A percentile compares a stretch with the other conserved stretches of the same genome.
Conservation (phyloP, 1,140 invertebrate species). For the Temnothorax longispinosus region DNA sequence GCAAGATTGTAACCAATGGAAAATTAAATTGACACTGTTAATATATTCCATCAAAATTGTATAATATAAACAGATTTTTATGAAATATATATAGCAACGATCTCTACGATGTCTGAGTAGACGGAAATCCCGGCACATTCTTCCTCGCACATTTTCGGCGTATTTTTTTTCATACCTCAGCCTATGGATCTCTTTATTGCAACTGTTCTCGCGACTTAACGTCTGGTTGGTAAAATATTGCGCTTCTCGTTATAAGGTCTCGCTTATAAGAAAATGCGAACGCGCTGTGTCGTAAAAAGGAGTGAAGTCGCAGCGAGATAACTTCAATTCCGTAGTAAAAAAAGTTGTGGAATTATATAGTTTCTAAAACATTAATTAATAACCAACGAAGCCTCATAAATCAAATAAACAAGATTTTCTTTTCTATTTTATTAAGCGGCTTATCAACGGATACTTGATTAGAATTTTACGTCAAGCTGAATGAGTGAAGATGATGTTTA, state of each 20-base stretch:
- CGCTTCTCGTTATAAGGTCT: conserved; percentile 50
- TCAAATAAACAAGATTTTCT: background rate
- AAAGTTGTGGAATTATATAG: background rate
- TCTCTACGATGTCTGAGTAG: conserved; percentile 20
- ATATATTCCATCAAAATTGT: background rate
- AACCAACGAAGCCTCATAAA: background rate
- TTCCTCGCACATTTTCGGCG: background rate
- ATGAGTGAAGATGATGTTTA: background rate
- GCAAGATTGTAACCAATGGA: background rate
- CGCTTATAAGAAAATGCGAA: conserved; percentile 48
- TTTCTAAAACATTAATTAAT: conserved; percentile 25
- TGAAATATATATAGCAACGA: background rate
- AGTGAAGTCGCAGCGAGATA: background rate
- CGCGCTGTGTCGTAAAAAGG: conserved; percentile 6
- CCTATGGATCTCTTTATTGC: conserved; percentile 39
- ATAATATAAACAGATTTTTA: background rate
- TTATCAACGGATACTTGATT: background rate
- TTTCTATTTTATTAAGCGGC: background rate
- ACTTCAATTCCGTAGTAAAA: background rate
- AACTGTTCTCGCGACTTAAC: conserved; percentile 32
- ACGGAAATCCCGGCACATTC: background rate
- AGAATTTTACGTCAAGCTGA: background rate
- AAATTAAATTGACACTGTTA: background rate
- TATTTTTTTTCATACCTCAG: conserved; percentile 3
- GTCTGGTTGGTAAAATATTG: conserved; percentile 48